Evolutionary conservation across 2,113 vertebrate genomes (phyloP), one percentile per base, ranked within the genome.

Genomic region (Mesitornis unicolor): DNA sequence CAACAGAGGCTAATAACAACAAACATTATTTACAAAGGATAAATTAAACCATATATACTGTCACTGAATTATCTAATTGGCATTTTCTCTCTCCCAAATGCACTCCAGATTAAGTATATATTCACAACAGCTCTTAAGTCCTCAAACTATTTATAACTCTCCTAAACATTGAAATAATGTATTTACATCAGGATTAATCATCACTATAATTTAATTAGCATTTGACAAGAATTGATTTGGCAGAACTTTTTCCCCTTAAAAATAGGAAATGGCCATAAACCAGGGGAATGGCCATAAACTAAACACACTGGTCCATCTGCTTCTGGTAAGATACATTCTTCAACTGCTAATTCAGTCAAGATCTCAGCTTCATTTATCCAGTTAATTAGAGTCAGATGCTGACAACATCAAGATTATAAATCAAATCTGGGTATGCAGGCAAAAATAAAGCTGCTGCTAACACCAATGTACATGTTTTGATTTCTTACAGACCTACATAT

Each of bases 301-400:
- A 95, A 95, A 92, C 81, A 90, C 79, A 88, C 70, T 83, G 59
- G 24, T 91, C 97, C 97, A 98, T 98, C 97, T 98, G 98, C 97
- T 98, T 98, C 97, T 98, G 96, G 97, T 98, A 97, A 98, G 97
- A 97, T 90, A 86, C 96, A 98, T 98, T 98, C 96, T 98, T 97
- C 95, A 96, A 93, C 89, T 95, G 85, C 96, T 97, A 97, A 97
- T 97, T 97, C 97, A 95, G 97, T 94, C 95, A 98, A 97, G 97
- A 96, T 96, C 97, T 98, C 97, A 97, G 97, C 96, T 98, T 97
- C 97, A 91, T 98, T 97, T 98, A 97, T 97, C 97, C 97, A 98
- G 96, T 97, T 98, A 98, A 98, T 98, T 98, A 98, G 97, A 98
- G 96, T 97, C 98, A 98, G 98, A 98, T 98, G 98, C 93, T 92